Conservation (phyloP, 92 coral and sea anemone genomes). For the Palythoa grandiflora region DNA sequence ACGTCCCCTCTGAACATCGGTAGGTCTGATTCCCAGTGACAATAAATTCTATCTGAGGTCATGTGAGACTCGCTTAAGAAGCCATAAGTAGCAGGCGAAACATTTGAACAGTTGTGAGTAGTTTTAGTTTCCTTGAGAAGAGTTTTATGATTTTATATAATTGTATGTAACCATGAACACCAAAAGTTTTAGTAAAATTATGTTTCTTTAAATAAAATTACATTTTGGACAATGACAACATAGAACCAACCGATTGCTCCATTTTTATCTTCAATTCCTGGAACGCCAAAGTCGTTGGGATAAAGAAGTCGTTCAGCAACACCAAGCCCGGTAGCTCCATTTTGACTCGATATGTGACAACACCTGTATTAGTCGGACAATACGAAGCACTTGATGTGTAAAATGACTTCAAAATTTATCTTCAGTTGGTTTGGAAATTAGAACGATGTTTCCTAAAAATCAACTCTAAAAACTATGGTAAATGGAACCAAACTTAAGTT, state of each 20-base stretch:
- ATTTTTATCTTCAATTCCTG: conserved; percentile 78
- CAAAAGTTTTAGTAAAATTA: too few species aligned
- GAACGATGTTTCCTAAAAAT: neutral
- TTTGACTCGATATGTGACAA: conserved; percentile 75
- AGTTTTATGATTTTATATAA: too few species aligned
- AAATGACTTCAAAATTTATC: too few species aligned
- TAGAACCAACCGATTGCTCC: conserved; percentile 75
- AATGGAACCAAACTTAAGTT: too few species aligned
- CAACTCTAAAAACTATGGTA: too few species aligned
- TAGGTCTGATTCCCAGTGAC: neutral
- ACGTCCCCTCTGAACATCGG: neutral
- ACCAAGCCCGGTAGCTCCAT: conserved; percentile 64
- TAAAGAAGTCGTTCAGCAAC: conserved; percentile 73
- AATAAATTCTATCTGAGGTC: neutral
- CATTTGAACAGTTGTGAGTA: too few species aligned
- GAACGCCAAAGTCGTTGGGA: conserved; percentile 69
- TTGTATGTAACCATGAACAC: too few species aligned
- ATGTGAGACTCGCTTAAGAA: too few species aligned
- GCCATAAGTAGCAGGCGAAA: too few species aligned
- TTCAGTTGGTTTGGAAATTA: neutral
- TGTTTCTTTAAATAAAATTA: neutral
- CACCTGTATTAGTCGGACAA: conserved; percentile 48
- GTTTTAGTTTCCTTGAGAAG: too few species aligned
- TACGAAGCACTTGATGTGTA: neutral
- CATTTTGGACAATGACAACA: neutral